A percentile compares a stretch with the other conserved stretches of the same genome.
Evolutionary conservation across 2,888 invertebrate genomes (phyloP).

Genomic region (Norana najaformis): DNA sequence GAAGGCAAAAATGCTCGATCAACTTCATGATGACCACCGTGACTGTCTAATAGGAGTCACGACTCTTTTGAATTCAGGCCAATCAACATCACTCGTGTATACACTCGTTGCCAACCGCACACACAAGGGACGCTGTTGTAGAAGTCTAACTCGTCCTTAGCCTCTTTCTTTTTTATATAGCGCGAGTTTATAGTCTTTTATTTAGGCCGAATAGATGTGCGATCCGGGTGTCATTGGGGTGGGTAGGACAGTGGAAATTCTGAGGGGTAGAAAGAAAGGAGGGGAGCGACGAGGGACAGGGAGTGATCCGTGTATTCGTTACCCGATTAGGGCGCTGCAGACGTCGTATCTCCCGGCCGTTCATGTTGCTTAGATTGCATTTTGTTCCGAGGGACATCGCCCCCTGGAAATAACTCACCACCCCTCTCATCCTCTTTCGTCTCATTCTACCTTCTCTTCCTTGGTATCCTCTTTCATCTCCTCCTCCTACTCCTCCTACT

Average conservation of each 20-base stretch:
- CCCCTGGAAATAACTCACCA: neutral
- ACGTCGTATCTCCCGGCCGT: neutral
- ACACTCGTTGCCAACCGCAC: no score
- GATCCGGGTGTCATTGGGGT: neutral
- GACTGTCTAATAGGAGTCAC: no score
- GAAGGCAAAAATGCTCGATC: no score
- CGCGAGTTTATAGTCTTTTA: no score
- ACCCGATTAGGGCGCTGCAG: neutral
- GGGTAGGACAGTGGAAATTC: neutral
- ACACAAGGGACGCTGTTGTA: no score
- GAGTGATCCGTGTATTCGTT: neutral
- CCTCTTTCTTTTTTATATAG: no score
- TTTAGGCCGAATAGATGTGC: no score
- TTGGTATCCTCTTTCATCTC: neutral
- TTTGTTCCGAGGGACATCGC: neutral
- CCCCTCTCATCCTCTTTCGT: neutral
- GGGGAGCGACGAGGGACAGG: neutral
- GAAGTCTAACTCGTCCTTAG: no score
- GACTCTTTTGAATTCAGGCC: no score
- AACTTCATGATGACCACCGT: no score
- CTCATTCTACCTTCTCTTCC: neutral
- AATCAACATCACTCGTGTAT: no score
- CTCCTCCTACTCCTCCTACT: neutral
- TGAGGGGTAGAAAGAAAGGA: neutral
- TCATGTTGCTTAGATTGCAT: conserved; percentile 4